A percentile compares a stretch with the other conserved stretches of the same genome.
Conservation (phyloP, 2,888 invertebrate species). For the Vesta saturnalis region DNA sequence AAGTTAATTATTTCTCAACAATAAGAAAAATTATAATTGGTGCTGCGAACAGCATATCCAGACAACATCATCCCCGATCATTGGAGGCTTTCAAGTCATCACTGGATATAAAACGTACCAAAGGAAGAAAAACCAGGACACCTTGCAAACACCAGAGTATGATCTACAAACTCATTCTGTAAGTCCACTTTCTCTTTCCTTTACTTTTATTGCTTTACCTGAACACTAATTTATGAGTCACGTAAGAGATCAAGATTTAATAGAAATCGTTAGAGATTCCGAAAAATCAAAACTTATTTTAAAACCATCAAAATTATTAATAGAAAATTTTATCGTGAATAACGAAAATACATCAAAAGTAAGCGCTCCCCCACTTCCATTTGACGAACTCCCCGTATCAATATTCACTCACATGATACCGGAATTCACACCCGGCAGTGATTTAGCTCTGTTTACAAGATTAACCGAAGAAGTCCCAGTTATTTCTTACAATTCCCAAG, state of each 20-base stretch:
- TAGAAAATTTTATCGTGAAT: neutral
- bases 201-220: neutral
- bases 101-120: neutral
- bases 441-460: neutral
- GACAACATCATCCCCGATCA: slow-evolving; percentile 18
- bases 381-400: neutral
- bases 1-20: too few relatives aligned
- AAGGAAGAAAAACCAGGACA: neutral
- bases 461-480: neutral
- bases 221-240: neutral
- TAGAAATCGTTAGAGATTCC: neutral
- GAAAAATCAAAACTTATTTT: neutral
- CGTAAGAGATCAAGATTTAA: neutral
- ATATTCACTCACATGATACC: neutral
- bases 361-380: neutral
- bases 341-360: neutral
- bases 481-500: neutral
- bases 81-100: slow-evolving; percentile 16
- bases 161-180: neutral
- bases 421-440: neutral
- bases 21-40: too few relatives aligned
- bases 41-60: too few relatives aligned
- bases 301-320: neutral
- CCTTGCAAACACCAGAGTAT: neutral
- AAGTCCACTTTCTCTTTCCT: neutral